A percentile compares a stretch with the other conserved stretches of the same genome.
Evolutionary conservation across 2,113 vertebrate species (phyloP).

Genomic region (Nyctereutes procyonoides): DNA sequence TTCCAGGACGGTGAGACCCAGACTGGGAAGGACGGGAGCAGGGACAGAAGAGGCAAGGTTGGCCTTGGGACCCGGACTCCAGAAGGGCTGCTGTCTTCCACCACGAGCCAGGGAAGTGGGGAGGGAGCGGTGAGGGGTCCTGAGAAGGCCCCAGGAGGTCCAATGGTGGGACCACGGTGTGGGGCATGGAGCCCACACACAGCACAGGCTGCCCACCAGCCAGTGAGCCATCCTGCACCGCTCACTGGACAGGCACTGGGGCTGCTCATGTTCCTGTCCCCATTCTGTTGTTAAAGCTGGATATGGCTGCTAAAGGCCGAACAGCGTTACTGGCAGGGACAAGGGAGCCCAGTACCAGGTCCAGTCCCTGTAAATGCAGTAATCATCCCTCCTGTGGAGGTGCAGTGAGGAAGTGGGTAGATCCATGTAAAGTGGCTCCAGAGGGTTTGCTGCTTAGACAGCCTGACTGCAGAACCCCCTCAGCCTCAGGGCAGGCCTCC

Average conservation of each 20-base stretch:
- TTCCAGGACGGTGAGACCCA: slow-evolving; percentile 94
- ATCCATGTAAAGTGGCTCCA: neutral
- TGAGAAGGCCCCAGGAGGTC: neutral
- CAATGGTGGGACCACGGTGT: neutral
- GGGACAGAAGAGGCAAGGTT: neutral
- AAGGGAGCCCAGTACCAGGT: neutral
- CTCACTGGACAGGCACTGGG: neutral
- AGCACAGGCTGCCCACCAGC: rapidly evolving
- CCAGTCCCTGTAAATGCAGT: neutral
- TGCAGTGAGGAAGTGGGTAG: neutral
- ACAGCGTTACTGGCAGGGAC: neutral
- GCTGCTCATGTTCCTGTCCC: neutral
- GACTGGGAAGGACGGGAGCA: slow-evolving; percentile 78
- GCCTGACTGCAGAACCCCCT: neutral
- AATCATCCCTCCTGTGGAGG: neutral
- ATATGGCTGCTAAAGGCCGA: neutral
- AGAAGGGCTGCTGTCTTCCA: neutral
- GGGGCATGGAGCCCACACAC: neutral
- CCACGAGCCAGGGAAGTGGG: neutral
- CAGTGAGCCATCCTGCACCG: neutral
- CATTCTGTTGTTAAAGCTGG: neutral
- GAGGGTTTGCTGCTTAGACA: neutral
- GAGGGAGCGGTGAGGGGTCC: no score
- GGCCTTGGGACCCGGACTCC: neutral
- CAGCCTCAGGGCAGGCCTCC: neutral